phyloP scores from a whole-genome alignment of 2,797 vertebrate genomes.

The Typhlichthys eigenmanni region DNA sequence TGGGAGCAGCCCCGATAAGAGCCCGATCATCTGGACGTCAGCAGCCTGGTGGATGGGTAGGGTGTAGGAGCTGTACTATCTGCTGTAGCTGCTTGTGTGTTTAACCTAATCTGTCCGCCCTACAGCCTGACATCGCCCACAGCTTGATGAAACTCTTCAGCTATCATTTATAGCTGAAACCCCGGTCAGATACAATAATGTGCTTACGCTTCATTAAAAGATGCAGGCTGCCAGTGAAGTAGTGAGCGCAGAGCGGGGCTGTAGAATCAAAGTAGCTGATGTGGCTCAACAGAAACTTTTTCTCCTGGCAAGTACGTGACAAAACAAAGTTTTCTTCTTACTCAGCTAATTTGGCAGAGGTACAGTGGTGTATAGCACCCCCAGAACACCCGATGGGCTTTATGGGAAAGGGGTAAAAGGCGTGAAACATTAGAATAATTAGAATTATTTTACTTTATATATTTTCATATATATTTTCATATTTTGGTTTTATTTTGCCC shows the following conservation, averaged over 20 bases:
- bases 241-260: background rate
- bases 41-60: conserved; percentile 4
- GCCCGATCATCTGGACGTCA: conserved; percentile 10
- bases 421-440: no score
- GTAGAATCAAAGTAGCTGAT: no score
- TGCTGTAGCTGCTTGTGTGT: conserved; percentile 11
- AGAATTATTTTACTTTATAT: no score
- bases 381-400: background rate
- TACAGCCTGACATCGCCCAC: conserved; percentile 20
- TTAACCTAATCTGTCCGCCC: conserved; percentile 5
- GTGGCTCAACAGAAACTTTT: no score
- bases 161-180: conserved; percentile 11
- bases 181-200: background rate
- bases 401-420: no score
- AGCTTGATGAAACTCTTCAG: conserved; percentile 20
- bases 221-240: background rate
- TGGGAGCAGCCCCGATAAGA: background rate
- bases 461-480: no score
- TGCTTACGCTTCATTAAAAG: background rate
- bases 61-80: no score
- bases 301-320: no score
- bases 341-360: no score
- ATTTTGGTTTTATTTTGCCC: no score
- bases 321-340: no score
- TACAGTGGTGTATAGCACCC: no score